Percentiles rank a stretch among this genome's conserved stretches.
phyloP scores from a whole-genome alignment of 2,888 invertebrate genomes.

The Drosophila yooni region DNA sequence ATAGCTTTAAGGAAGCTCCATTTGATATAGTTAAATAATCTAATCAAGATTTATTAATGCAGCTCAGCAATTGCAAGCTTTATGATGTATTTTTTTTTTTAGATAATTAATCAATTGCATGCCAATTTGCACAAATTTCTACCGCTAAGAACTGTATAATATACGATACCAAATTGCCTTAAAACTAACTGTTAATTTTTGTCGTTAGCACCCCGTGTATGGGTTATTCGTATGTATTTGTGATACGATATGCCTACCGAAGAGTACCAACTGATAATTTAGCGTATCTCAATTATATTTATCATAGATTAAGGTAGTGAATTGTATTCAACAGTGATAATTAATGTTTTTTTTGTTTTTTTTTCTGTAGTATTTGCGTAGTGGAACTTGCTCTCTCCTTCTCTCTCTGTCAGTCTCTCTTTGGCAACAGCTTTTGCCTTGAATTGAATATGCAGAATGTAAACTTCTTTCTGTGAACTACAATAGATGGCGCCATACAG shows the following conservation, averaged over 20 bases:
- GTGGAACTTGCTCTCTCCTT: constrained; percentile 1
- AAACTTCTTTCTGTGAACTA: constrained; percentile 8
- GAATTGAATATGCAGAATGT: neutral
- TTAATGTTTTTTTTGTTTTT: neutral
- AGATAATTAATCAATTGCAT: constrained; percentile 11
- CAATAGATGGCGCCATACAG: constrained; percentile 56
- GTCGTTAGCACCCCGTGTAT: constrained; percentile 9
- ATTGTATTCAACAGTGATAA: neutral
- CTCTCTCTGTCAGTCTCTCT: constrained; percentile 11
- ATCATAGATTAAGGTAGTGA: constrained; percentile 33
- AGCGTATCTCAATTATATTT: constrained; percentile 34
- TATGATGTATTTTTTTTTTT: neutral
- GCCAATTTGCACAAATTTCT: constrained; percentile 4
- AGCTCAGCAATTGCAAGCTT: neutral
- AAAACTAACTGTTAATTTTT: constrained; percentile 26
- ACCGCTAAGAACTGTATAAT: constrained; percentile 8
- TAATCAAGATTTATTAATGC: neutral
- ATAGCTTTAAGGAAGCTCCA: neutral
- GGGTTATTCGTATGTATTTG: neutral
- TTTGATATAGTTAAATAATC: neutral
- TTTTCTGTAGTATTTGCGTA: constrained; percentile 16
- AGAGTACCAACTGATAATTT: constrained; percentile 32
- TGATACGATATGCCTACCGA: constrained; percentile 4
- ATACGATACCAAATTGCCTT: neutral
- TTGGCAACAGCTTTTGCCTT: constrained; percentile 37